Evolutionary conservation across 2,888 invertebrate species (phyloP).

Genomic region (Lasioglossum leucozonium): DNA sequence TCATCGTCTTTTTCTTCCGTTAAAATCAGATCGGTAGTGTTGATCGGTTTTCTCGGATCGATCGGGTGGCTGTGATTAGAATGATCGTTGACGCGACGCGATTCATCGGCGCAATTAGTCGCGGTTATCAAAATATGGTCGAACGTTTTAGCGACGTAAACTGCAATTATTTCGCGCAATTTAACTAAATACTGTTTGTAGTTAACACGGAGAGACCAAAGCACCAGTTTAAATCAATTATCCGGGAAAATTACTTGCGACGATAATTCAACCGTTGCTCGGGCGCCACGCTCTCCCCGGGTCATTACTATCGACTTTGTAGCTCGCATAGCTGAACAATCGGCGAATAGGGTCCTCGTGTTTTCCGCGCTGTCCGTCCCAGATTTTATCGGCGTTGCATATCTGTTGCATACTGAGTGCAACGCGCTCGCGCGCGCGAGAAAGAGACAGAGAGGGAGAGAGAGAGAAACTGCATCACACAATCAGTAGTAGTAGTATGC

Average conservation of each 20-base stretch:
- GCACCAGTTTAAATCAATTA: constrained; percentile 53
- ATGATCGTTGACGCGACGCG: not conserved
- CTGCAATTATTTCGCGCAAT: constrained; percentile 48
- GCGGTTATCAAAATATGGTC: constrained; percentile 32
- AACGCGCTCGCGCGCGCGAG: not conserved
- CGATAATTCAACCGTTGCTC: constrained; percentile 37
- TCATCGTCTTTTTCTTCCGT: no score
- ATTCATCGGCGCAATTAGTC: not conserved
- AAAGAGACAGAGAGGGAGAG: no score
- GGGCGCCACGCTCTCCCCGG: constrained; percentile 22
- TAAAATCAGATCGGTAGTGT: not conserved
- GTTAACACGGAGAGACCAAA: constrained; percentile 31
- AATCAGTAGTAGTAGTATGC: no score
- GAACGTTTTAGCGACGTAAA: constrained; percentile 24
- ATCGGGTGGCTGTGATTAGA: not conserved
- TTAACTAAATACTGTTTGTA: constrained; percentile 41
- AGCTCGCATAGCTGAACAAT: constrained; percentile 33
- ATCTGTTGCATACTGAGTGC: not conserved
- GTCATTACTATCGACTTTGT: constrained; percentile 40
- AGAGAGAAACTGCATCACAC: not conserved
- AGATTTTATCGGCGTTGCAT: constrained; percentile 26
- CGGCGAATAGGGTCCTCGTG: constrained; percentile 28
- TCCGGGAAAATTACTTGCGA: constrained; percentile 36
- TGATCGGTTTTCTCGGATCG: not conserved
- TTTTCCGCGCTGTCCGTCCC: constrained; percentile 16